Base-by-base conservation (phyloP, 2,797 vertebrate species). In the Xenopus petersii region DNA sequence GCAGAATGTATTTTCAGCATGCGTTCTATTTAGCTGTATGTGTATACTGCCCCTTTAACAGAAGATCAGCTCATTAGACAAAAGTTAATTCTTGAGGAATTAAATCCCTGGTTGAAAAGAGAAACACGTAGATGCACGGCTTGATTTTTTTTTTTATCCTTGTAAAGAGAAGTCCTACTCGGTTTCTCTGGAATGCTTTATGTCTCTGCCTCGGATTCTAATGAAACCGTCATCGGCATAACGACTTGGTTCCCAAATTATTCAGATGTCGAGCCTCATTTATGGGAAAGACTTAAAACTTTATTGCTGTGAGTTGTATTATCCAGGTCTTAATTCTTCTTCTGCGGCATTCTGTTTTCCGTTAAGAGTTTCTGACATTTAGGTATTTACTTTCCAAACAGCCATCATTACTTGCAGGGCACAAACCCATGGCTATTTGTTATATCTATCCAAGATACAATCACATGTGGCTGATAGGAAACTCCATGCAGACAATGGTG, bases 261-360 rank as follows among this genome's bases (percentile, higher is more conserved):
- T 56, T 63, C 16, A 77, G 70, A 63, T 16, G 62, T 0, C 26
- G 11, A 13, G 54, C 49, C 64, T 36, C 21, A 33, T 67, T 74
- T 74, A 49, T 13, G 47, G 56, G 55, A 51, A 16, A 76, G 49
- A 21, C 48, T 61, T 67, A 77, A 71, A 67, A 17, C 47, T 67
- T 62, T 67, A 77, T 61, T 21, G 48, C 58, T 26, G 36, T 26
- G 17, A 17, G 5, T 71, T 54, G 9, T 48, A 21, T 21, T 71
- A n/a, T 77, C 56, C 66, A 77, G 56, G 56, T 54, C 69, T n/a
- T 60, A 59, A 49, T 61, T 46, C 11, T 60, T 24, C 17, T 62
- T 10, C 10, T 76, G 54, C 55, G 42, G 21, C 4, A 59, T 24
- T 56, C 24, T 11, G 17, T 64, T 64, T 70, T 2, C 10, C 12